Evolutionary conservation across 2,888 invertebrate species (phyloP).

Genomic region (Pseudolycoriella hygida): DNA sequence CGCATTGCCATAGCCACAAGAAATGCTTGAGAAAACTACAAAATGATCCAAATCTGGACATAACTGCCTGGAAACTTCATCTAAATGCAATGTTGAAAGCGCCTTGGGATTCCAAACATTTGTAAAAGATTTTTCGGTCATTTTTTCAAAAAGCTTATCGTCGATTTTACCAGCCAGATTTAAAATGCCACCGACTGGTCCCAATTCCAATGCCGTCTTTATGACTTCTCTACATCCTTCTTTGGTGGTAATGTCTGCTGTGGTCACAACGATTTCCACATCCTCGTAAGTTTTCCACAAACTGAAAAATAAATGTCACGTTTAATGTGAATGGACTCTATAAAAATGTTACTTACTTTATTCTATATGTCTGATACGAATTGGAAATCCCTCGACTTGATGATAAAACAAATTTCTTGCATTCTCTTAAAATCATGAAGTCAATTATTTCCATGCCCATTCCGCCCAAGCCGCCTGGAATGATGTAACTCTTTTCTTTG

Average conservation of each 20-base stretch:
- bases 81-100: slow-evolving; percentile 56
- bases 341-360: slow-evolving; percentile 36
- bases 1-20: slow-evolving; percentile 79
- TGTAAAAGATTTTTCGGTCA: slow-evolving; percentile 47
- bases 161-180: slow-evolving; percentile 70
- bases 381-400: slow-evolving; percentile 62
- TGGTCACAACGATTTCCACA: slow-evolving; percentile 45
- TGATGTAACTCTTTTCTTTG: slow-evolving; percentile 31
- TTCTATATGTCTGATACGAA: slow-evolving; percentile 62
- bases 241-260: slow-evolving; percentile 48
- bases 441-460: slow-evolving; percentile 79
- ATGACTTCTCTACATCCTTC: slow-evolving; percentile 53
- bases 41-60: slow-evolving; percentile 49
- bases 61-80: slow-evolving; percentile 39
- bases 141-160: slow-evolving; percentile 62
- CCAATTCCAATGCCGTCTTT: slow-evolving; percentile 39
- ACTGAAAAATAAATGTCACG: slow-evolving; percentile 28
- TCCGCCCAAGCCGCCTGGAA: slow-evolving; percentile 74
- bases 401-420: slow-evolving; percentile 56
- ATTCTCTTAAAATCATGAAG: slow-evolving; percentile 72
- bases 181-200: slow-evolving; percentile 67
- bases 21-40: slow-evolving; percentile 81
- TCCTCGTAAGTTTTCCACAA: slow-evolving; percentile 32
- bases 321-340: not conserved
- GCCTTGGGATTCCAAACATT: slow-evolving; percentile 63